Evolutionary conservation across 2,797 vertebrate species (phyloP).

Genomic region (Neosilurus mollespiculum): DNA sequence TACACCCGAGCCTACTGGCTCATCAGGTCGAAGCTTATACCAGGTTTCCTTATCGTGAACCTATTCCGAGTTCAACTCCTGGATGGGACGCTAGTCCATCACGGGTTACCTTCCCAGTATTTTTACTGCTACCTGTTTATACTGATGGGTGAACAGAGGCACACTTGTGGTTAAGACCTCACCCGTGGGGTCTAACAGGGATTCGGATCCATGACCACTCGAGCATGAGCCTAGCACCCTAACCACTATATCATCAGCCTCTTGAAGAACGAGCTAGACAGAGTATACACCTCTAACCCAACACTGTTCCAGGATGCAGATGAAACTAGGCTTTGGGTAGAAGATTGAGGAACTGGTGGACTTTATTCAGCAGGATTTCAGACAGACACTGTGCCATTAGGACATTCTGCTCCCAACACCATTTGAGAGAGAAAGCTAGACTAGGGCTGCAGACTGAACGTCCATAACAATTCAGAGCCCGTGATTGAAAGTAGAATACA

Average conservation of each 20-base stretch:
- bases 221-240: too few species aligned
- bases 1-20: too few species aligned
- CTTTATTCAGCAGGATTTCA: neutral
- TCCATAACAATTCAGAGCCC: neutral
- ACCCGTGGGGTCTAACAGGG: too few species aligned
- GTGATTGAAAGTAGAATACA: neutral
- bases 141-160: too few species aligned
- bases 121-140: too few species aligned
- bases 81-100: too few species aligned
- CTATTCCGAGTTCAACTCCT: too few species aligned
- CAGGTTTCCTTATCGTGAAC: neutral
- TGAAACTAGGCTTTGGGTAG: neutral
- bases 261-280: neutral
- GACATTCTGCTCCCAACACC: neutral
- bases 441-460: neutral
- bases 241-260: neutral
- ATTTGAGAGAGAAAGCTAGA: neutral
- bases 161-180: too few species aligned
- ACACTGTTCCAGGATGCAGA: neutral
- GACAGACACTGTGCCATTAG: neutral
- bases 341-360: neutral
- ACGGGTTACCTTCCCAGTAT: too few species aligned
- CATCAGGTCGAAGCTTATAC: too few species aligned
- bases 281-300: neutral
- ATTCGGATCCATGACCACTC: too few species aligned